phyloP scores from a whole-genome alignment of 2,888 invertebrate genomes.

The Anorthoa munda region DNA sequence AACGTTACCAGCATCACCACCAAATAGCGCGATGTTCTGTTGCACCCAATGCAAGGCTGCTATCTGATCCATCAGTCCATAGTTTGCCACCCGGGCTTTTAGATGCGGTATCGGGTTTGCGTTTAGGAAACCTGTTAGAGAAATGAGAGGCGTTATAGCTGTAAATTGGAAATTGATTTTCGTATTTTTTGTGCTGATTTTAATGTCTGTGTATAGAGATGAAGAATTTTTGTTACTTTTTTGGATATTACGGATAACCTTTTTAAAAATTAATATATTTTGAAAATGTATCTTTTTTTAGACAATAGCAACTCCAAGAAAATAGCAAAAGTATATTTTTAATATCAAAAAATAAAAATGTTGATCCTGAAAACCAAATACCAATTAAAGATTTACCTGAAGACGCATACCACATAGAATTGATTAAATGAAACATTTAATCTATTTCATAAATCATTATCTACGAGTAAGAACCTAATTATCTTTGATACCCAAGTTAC shows the following conservation, averaged over 20 bases:
- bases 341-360: background rate
- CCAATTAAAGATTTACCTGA: background rate
- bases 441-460: conserved; percentile 1
- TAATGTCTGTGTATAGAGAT: too few species aligned
- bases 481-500: conserved; percentile 25
- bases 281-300: too few species aligned
- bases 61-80: conserved; percentile 99
- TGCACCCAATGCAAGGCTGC: conserved; percentile 99
- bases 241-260: too few species aligned
- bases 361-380: background rate
- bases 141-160: background rate
- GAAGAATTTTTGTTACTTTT: too few species aligned
- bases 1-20: conserved; percentile 98
- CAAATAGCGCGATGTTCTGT: conserved; percentile 98
- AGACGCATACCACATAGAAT: background rate
- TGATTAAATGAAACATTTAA: background rate
- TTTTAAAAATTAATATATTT: too few species aligned
- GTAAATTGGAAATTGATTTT: background rate
- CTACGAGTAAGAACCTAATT: conserved; percentile 3
- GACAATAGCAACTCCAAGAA: too few species aligned
- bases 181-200: background rate
- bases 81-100: conserved; percentile 97
- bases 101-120: conserved; percentile 96
- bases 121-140: conserved; percentile 95
- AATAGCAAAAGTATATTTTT: background rate